Evolutionary conservation across 2,113 vertebrate genomes (phyloP).

Genomic region (Scomber scombrus): DNA sequence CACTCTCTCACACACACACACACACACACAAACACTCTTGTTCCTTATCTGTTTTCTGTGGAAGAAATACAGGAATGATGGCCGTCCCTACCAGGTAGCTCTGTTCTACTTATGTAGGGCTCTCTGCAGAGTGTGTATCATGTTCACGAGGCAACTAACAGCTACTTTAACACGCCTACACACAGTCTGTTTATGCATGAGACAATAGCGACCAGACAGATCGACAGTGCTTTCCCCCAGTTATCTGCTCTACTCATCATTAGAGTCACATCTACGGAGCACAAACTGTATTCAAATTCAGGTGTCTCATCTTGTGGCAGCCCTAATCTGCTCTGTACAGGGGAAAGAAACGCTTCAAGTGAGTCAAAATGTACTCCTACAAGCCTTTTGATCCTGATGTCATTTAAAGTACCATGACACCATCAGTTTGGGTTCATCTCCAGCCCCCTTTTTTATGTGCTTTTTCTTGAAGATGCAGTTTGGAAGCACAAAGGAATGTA

Average conservation of each 20-base stretch:
- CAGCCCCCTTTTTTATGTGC: neutral
- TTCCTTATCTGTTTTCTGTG: constrained; percentile 29
- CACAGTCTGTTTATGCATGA: constrained; percentile 66
- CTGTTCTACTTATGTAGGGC: constrained; percentile 17
- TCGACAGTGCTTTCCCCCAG: neutral
- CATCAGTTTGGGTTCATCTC: neutral
- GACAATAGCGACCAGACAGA: constrained; percentile 36
- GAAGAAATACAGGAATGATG: constrained; percentile 6
- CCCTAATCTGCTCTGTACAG: neutral
- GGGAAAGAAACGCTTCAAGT: neutral
- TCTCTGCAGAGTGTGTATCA: constrained; percentile 47
- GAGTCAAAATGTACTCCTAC: neutral
- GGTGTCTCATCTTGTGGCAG: neutral
- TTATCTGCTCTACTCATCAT: constrained; percentile 14
- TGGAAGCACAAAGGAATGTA: constrained; percentile 39
- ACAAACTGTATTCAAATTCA: constrained; percentile 12
- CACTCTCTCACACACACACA: neutral
- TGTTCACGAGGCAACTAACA: constrained; percentile 49
- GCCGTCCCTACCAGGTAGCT: neutral
- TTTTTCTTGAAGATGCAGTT: constrained; percentile 38
- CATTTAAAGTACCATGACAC: constrained; percentile 13
- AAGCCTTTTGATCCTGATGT: neutral
- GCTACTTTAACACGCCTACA: constrained; percentile 64
- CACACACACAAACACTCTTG: neutral
- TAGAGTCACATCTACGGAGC: constrained; percentile 1